These are phyloP conservation scores for Lathronympha strigana DNA, from an alignment of 2,888 invertebrate species.

Conservation along the genomic window DNA sequence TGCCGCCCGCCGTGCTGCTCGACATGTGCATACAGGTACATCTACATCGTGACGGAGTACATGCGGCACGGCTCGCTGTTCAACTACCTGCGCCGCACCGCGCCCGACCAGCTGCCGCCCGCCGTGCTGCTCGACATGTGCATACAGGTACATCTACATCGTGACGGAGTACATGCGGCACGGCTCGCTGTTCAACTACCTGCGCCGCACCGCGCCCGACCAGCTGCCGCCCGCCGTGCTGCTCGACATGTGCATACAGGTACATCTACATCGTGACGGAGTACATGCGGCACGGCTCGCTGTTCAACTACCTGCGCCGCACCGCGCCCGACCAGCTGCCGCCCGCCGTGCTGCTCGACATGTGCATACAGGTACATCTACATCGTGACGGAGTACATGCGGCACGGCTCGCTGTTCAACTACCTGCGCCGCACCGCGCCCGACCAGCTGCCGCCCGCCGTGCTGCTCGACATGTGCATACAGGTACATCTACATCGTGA, in stretches of 20 bases:
- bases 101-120: neutral
- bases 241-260: constrained; percentile 4
- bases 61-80: constrained; percentile 3
- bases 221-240: neutral
- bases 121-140: constrained; percentile 1
- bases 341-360: neutral
- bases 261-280: neutral
- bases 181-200: constrained; percentile 1
- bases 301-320: constrained; percentile 1
- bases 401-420: neutral
- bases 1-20: neutral
- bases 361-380: constrained; percentile 5
- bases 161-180: constrained; percentile 1
- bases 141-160: constrained; percentile 3
- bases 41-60: neutral
- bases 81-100: constrained; percentile 1
- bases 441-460: neutral
- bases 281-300: constrained; percentile 1
- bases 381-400: neutral
- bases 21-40: constrained; percentile 7
- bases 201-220: neutral
- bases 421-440: neutral
- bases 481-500: neutral
- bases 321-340: neutral
- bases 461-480: constrained; percentile 3